A percentile compares a stretch with the other conserved stretches of the same genome.
Evolutionary conservation across 2,888 invertebrate genomes (phyloP).

Genomic region (Leptogaster cylindrica): DNA sequence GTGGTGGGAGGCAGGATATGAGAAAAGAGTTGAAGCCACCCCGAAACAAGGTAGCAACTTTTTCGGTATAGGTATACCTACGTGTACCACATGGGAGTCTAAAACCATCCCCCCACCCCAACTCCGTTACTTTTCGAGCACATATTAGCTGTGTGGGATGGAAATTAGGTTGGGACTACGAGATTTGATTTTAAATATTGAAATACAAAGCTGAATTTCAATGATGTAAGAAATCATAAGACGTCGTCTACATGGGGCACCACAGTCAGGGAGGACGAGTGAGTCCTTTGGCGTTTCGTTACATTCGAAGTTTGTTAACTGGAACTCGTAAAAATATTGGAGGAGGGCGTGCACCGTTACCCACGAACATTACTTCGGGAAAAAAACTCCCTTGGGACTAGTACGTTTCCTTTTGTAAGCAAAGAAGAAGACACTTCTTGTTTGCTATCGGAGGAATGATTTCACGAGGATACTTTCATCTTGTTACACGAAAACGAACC

Average conservation of each 20-base stretch:
- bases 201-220: constrained; percentile 42
- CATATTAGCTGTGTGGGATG: constrained; percentile 34
- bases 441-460: constrained; percentile 28
- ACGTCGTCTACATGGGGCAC: not conserved
- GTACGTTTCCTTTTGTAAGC: constrained; percentile 23
- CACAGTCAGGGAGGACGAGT: too few species aligned
- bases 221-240: constrained; percentile 38
- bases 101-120: not conserved
- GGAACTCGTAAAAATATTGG: not conserved
- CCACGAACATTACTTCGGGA: not conserved
- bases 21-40: too few species aligned
- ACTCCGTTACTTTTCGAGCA: constrained; percentile 3
- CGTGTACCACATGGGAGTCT: too few species aligned
- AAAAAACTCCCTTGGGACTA: not conserved
- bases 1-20: not conserved
- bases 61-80: too few species aligned
- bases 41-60: too few species aligned
- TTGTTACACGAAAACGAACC: constrained; percentile 15
- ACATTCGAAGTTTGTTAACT: not conserved
- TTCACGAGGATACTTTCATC: constrained; percentile 25
- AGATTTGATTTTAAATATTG: constrained; percentile 47
- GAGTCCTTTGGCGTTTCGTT: not conserved
- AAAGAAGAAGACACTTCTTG: constrained; percentile 30
- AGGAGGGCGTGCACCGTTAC: not conserved
- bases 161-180: constrained; percentile 43